Conservation (phyloP, 1,140 invertebrate genomes). For the Diabrotica undecimpunctata region DNA sequence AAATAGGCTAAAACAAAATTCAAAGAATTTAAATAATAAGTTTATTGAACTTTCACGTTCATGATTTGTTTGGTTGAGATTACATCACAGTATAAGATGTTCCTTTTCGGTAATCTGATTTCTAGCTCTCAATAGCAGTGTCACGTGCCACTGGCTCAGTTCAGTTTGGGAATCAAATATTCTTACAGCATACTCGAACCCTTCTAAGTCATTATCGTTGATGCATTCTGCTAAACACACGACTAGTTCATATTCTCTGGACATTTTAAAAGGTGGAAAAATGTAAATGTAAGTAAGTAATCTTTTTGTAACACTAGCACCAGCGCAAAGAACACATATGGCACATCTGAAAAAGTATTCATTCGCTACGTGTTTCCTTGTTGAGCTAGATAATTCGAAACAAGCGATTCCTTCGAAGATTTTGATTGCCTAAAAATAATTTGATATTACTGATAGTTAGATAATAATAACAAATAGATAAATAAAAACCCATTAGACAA, state of each 20-base stretch:
- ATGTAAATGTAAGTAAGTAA: slow-evolving; percentile 88
- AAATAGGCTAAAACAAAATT: no score
- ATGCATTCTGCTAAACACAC: slow-evolving; percentile 71
- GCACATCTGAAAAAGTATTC: slow-evolving; percentile 96
- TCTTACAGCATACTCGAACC: slow-evolving; percentile 76
- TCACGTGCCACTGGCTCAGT: slow-evolving; percentile 57
- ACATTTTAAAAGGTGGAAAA: slow-evolving; percentile 92
- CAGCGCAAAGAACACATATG: slow-evolving; percentile 90
- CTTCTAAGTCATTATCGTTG: slow-evolving; percentile 91
- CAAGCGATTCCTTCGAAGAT: slow-evolving; percentile 73
- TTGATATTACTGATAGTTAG: slow-evolving; percentile 56
- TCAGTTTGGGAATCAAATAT: slow-evolving; percentile 96
- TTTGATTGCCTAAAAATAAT: slow-evolving; percentile 23
- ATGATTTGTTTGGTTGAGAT: no score
- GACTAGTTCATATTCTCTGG: slow-evolving; percentile 61
- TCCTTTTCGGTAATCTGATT: slow-evolving; percentile 20
- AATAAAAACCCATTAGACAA: background rate
- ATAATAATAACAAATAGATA: no score
- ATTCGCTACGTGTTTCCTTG: slow-evolving; percentile 96
- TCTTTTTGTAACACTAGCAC: slow-evolving; percentile 86
- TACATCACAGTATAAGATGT: background rate
- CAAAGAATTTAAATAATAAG: no score
- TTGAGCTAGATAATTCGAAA: slow-evolving; percentile 85
- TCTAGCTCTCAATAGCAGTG: slow-evolving; percentile 26
- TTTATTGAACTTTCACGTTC: no score